A percentile compares a stretch with the other conserved stretches of the same genome.
phyloP scores from a whole-genome alignment of 2,113 vertebrate species.

The Brachirus orientalis region DNA sequence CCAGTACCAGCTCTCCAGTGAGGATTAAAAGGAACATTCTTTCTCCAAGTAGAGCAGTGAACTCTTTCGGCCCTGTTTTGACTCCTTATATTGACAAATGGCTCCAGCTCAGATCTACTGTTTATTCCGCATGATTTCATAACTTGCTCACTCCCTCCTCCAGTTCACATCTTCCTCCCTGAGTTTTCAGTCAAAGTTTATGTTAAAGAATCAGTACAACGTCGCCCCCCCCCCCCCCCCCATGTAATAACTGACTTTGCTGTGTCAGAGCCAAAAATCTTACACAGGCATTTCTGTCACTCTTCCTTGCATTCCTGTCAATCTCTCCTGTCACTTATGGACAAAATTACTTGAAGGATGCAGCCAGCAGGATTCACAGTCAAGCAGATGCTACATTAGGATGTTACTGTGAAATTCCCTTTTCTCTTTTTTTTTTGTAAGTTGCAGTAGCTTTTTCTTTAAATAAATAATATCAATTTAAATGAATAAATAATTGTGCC shows the following conservation, averaged over 20 bases:
- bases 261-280: conserved; percentile 17
- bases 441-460: too few relatives aligned
- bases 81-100: neutral
- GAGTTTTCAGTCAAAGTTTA: conserved; percentile 21
- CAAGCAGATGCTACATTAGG: neutral
- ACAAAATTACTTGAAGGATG: conserved; percentile 19
- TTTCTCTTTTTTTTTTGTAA: too few relatives aligned
- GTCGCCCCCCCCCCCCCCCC: too few relatives aligned
- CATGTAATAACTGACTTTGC: too few relatives aligned
- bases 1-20: too few relatives aligned
- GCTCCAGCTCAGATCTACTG: neutral
- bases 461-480: too few relatives aligned
- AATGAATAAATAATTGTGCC: too few relatives aligned
- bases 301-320: conserved; percentile 11
- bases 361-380: neutral
- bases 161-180: neutral
- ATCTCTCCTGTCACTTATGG: conserved; percentile 24
- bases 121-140: conserved; percentile 2
- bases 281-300: conserved; percentile 49
- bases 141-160: neutral
- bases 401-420: too few relatives aligned
- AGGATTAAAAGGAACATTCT: too few relatives aligned
- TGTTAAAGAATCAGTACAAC: conserved; percentile 18
- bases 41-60: too few relatives aligned
- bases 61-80: neutral